Base-by-base conservation (phyloP, 1,140 invertebrate species). In the Mamestra configurata region DNA sequence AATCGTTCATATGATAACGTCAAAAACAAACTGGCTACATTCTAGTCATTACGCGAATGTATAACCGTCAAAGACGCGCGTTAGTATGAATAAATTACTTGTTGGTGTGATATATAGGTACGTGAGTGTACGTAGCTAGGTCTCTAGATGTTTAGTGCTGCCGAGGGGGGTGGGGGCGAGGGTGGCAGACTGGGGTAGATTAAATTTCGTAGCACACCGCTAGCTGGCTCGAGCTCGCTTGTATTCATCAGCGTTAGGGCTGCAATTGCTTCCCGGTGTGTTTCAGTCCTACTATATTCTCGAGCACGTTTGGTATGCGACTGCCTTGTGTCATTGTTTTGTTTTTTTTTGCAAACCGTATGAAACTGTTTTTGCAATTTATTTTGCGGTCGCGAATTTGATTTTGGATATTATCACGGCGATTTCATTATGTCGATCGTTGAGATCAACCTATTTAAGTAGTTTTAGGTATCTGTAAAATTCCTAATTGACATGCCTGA, bases 151-250 rank as follows among this genome's bases (percentile, higher is more conserved):
- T 27, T 55, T 77, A 55, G 49, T 35, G 49, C 35, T 59, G 40
- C 35, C 27, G 15, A 46, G 51, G 78, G 80, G 43, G 59, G 79
- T 66, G 70, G 76, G 5, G 27, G 27, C 79, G 53, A 71, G 85
- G 76, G 79, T 83, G 80, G 88, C 84, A 90, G 91, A 91, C 89
- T 81, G 89, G 89, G 90, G 90, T 88, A 92, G 92, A 93, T 94
- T 94, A 92, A 92, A 93, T 94, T 93, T 92, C 88, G 86, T 89
- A 88, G 86, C 87, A 86, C 85, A 89, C 86, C 86, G 85, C 88
- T 87, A 82, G 80, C 81, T 82, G 89, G 86, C 86, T 89, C 85
- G 83, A 89, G 87, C 86, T 89, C 82, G 85, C 84, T 86, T 84
- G 86, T 91, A 88, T 93, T 94, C 91, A 93, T 92, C 91, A 93